phyloP scores from a whole-genome alignment of 2,888 invertebrate species.

The Eurytoma adleriae region DNA sequence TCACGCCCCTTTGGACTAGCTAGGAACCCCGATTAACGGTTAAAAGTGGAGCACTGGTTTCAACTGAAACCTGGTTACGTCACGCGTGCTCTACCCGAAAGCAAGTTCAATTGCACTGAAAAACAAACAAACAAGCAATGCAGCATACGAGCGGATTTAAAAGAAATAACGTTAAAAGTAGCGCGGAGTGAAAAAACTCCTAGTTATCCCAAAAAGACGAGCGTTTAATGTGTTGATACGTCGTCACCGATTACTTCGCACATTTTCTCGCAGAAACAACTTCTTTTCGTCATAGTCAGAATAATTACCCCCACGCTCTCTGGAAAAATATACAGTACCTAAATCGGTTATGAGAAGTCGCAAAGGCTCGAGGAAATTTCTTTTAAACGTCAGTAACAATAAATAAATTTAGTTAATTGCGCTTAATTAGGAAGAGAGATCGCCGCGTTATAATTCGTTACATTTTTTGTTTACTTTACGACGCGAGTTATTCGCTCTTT shows the following conservation, averaged over 20 bases:
- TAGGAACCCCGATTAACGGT: slow-evolving; percentile 35
- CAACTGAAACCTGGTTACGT: slow-evolving; percentile 2
- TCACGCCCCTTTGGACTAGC: slow-evolving; percentile 42
- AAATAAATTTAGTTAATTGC: slow-evolving; percentile 62
- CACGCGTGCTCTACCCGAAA: neutral
- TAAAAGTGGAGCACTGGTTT: slow-evolving; percentile 19
- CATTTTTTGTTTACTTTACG: slow-evolving; percentile 7
- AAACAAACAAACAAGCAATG: slow-evolving; percentile 25
- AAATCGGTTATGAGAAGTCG: slow-evolving; percentile 58
- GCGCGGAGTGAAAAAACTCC: slow-evolving; percentile 7
- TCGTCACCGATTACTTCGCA: neutral
- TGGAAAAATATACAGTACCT: slow-evolving; percentile 58
- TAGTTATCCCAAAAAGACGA: slow-evolving; percentile 46
- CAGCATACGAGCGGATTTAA: slow-evolving; percentile 42
- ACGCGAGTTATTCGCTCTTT: slow-evolving; percentile 21
- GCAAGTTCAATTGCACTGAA: slow-evolving; percentile 7
- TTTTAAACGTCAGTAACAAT: slow-evolving; percentile 58
- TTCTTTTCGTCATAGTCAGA: slow-evolving; percentile 44
- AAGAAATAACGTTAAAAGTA: slow-evolving; percentile 28
- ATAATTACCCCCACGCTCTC: slow-evolving; percentile 45
- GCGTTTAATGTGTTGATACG: neutral
- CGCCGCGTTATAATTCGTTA: slow-evolving; percentile 47
- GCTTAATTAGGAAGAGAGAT: slow-evolving; percentile 54
- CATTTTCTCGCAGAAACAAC: neutral
- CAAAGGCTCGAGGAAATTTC: slow-evolving; percentile 59